Evolutionary conservation across 2,797 vertebrate genomes (phyloP).

Genomic region (Sebastes kiyomatsui): DNA sequence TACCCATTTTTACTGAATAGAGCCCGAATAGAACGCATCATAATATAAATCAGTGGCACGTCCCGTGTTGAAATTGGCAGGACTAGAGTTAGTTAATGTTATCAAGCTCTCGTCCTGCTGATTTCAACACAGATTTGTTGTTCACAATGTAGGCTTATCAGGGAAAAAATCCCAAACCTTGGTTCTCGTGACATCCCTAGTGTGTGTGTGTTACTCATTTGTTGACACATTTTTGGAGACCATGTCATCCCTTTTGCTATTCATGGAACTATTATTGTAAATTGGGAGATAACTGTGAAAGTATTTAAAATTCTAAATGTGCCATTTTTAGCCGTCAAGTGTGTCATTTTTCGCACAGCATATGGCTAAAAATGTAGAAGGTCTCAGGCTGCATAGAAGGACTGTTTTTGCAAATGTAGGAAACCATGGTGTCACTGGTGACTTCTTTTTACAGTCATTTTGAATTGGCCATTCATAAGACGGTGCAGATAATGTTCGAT

Average conservation of each 20-base stretch:
- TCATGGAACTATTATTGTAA: neutral
- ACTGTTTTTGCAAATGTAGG: slow-evolving; percentile 11
- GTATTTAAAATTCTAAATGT: neutral
- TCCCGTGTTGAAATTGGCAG: neutral
- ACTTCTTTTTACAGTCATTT: neutral
- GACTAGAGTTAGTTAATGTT: neutral
- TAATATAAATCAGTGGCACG: too few relatives aligned
- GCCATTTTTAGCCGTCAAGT: neutral
- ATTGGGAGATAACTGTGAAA: neutral
- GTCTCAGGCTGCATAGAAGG: slow-evolving; percentile 5
- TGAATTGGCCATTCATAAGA: neutral
- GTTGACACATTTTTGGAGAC: neutral
- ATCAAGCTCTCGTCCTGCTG: neutral
- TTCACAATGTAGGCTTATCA: neutral
- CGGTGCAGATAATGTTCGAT: neutral
- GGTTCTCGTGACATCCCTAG: neutral
- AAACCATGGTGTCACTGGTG: neutral
- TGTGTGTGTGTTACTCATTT: neutral
- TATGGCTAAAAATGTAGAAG: neutral
- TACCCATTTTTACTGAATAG: too few relatives aligned
- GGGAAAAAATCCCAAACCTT: too few relatives aligned
- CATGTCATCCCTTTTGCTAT: neutral
- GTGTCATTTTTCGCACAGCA: neutral
- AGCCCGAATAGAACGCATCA: too few relatives aligned
- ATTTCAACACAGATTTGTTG: neutral